Evolutionary conservation across 2,797 vertebrate species (phyloP), one percentile per base, ranked within the genome.

Genomic region (Brachyalestes nurse): DNA sequence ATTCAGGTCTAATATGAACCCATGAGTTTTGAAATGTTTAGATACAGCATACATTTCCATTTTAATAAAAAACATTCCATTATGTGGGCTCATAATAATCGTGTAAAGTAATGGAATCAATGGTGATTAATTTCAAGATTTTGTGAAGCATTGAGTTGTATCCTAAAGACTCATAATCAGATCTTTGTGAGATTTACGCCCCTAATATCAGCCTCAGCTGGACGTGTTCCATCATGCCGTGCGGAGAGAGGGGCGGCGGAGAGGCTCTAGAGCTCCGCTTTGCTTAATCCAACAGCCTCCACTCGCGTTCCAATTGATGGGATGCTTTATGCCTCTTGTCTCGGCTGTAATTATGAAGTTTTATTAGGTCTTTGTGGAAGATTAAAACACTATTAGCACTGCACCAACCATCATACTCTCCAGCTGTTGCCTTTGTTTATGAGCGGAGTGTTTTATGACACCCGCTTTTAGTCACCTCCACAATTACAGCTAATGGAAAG

Each of bases 351-450:
- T 94, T 89, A 92, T 91, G 86, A 91, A 88, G 89, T 89, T 94
- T 94, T 94, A 93, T 92, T 89, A 90, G 86, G 87, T 92, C 91
- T 90, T 90, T 85, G 90, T 88, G 86, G 89, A 87, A 93, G 92
- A 94, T 94, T 93, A 94, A 93, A 93, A 88, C 87, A 88, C 93
- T 93, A 92, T 94, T 94, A 94, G 90, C 82, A 81, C 90, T 61
- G 80, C 70, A 64, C 82, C 86, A 89, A 87, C 89, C 38, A 82
- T 88, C 91, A 90, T 86, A 86, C 86, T 85, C 90, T 91, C 91
- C 92, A 93, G 93, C 92, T 94, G 94, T 93, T 93, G 90, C 90
- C 86, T 89, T 93, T 94, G 93, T 94, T 94, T 93, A 94, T 74
- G 86, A 86, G 86, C 88, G 86, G 85, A 87, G 80, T 91, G 88